Percentiles rank a stretch among this genome's conserved stretches.
Evolutionary conservation across 2,113 vertebrate genomes (phyloP).

Genomic region (Electrona antarctica): DNA sequence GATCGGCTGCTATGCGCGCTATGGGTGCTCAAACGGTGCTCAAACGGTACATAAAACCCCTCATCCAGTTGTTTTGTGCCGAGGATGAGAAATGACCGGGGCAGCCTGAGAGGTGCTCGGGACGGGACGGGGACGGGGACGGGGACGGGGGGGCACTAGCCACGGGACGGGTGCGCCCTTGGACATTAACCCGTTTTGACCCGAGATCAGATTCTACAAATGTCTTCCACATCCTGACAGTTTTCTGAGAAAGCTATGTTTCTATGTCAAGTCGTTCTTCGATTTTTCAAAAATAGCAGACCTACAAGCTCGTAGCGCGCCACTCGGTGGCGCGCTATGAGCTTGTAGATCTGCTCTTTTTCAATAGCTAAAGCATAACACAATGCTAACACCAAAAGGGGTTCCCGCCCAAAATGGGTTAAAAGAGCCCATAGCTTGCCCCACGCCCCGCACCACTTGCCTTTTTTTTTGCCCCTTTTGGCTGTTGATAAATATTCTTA

Average conservation of each 20-base stretch:
- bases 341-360: too few relatives aligned
- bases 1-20: constrained; percentile 63
- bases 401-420: too few relatives aligned
- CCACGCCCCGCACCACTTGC: constrained; percentile 40
- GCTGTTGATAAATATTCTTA: constrained; percentile 72
- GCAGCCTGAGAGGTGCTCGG: constrained; percentile 15
- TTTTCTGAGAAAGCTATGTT: too few relatives aligned
- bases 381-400: too few relatives aligned
- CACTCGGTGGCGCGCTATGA: too few relatives aligned
- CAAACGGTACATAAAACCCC: constrained; percentile 72
- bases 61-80: constrained; percentile 55
- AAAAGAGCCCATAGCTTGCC: constrained; percentile 21
- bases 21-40: constrained; percentile 63
- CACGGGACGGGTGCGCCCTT: constrained; percentile 39
- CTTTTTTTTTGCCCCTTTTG: constrained; percentile 51
- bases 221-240: too few relatives aligned
- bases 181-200: constrained; percentile 45
- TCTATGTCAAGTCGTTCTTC: too few relatives aligned
- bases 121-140: too few relatives aligned
- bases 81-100: constrained; percentile 50
- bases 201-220: too few relatives aligned
- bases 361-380: too few relatives aligned
- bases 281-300: too few relatives aligned
- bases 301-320: too few relatives aligned
- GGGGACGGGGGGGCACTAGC: constrained; percentile 43